Evolutionary conservation across 2,113 vertebrate genomes (phyloP), one percentile per base, ranked within the genome.

Genomic region (Heliornis fulica): DNA sequence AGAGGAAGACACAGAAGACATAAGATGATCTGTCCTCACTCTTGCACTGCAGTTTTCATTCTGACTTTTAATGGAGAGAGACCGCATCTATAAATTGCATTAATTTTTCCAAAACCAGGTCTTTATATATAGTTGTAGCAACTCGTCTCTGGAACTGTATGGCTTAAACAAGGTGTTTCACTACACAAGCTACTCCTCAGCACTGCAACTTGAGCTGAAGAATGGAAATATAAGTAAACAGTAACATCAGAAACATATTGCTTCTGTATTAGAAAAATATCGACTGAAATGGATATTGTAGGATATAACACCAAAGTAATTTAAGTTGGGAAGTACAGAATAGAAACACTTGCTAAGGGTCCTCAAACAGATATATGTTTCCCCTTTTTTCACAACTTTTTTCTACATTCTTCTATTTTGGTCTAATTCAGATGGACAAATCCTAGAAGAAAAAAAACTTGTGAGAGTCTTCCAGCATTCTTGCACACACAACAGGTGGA

Each of bases 141-240:
- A 54, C 54, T 81, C 3, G 0, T n/a, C n/a, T n/a, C n/a, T n/a
- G n/a, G n/a, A n/a, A n/a, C n/a, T n/a, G n/a, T n/a, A n/a, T n/a
- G n/a, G n/a, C n/a, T n/a, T n/a, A n/a, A n/a, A n/a, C n/a, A n/a
- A n/a, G n/a, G n/a, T n/a, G n/a, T n/a, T n/a, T n/a, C n/a, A n/a
- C n/a, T n/a, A 14, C 0, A 0, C 1, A 1, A 63, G 48, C 25
- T 48, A 34, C 51, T 50, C 46, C 43, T 68, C 46, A 70, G 38
- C 66, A 34, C 43, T 46, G 34, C n/a, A 51, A 29, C 57, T 26
- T 36, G 13, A 78, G 22, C 54, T 21, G n/a, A 21, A 12, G 12
- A 82, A 75, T 7, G 46, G 20, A 59, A 66, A 74, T 0, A 0
- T 5, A 68, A 65, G 20, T 15, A 85, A 78, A 38, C 7, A n/a